Percentiles rank a stretch among this genome's conserved stretches.
Evolutionary conservation across 2,113 vertebrate species (phyloP).

Genomic region (Ursus arctos): DNA sequence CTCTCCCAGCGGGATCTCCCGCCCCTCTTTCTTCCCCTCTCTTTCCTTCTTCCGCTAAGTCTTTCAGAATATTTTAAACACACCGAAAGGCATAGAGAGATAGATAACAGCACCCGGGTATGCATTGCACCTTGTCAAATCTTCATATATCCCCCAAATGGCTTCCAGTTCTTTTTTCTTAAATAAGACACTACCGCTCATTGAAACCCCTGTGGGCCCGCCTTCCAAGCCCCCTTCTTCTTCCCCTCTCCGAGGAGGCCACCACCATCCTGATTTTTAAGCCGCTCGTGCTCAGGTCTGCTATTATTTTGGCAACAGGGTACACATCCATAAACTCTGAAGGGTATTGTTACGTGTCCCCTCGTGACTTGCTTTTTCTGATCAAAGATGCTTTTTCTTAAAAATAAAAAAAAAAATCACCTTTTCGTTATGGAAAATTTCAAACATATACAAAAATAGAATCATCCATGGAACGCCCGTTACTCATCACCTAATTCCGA

Average conservation of each 20-base stretch:
- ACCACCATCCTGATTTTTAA: neutral
- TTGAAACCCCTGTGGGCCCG: neutral
- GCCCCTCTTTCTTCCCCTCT: neutral
- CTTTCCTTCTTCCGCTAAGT: neutral
- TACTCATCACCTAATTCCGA: neutral
- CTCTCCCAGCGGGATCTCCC: neutral
- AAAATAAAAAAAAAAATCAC: neutral
- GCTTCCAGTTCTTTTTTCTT: neutral
- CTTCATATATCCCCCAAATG: neutral
- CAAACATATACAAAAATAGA: neutral
- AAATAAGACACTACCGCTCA: neutral
- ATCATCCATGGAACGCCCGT: neutral
- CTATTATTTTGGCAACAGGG: neutral
- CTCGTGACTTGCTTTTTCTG: neutral
- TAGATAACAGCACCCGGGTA: neutral
- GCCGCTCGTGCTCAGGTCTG: neutral
- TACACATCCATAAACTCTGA: neutral
- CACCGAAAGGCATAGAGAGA: neutral
- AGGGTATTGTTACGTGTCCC: neutral
- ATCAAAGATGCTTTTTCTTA: neutral
- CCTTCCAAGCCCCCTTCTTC: neutral
- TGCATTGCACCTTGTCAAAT: neutral
- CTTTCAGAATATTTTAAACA: neutral
- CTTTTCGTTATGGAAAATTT: neutral
- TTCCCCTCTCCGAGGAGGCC: neutral